Base-by-base conservation (phyloP, 2,888 invertebrate genomes). In the Eupithecia dodoneata region DNA sequence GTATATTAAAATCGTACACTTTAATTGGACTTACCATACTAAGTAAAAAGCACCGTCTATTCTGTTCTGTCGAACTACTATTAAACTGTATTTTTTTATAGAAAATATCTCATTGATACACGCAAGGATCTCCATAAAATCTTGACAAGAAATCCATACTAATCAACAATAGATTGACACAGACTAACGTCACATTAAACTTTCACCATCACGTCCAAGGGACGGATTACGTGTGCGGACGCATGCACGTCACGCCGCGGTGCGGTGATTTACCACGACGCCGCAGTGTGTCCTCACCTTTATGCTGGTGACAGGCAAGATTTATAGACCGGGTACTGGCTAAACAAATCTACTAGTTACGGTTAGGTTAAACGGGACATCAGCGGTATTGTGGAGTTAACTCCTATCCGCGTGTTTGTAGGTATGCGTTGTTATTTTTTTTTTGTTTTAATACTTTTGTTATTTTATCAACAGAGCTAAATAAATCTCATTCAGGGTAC, bases 281-380 rank as follows among this genome's bases (percentile, higher is more conserved):
- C 66, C 67, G 44, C 67, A 45, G 88, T 91, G 89, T 90, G 92
- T 91, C 90, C 90, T 86, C 92, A 91, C 91, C 92, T 92, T 92
- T 87, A 90, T 92, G 91, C 84, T 83, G 89, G 85, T 92, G 90
- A 91, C 92, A 87, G 80, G 81, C 81, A 80, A 85, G 87, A 92
- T 92, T 93, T 91, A 92, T 91, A 84, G 85, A 88, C 87, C 79
- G 81, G 85, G 84, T 85, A 86, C 84, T 81, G 81, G 85, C 84
- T 87, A 85, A 87, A 85, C 81, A 84, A 81, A 81, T 81, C 75
- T 79, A 83, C 80, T 80, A 77, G 78, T 79, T 73, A 78, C 67
- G 73, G 78, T 79, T 73, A 78, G 69, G 73, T 65, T 42, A 74
- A 70, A 74, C n/a, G 67, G 63, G 3, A 42, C 15, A n/a, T n/a